Conservation (phyloP, 2,113 vertebrate genomes). For the Etheostoma spectabile region DNA sequence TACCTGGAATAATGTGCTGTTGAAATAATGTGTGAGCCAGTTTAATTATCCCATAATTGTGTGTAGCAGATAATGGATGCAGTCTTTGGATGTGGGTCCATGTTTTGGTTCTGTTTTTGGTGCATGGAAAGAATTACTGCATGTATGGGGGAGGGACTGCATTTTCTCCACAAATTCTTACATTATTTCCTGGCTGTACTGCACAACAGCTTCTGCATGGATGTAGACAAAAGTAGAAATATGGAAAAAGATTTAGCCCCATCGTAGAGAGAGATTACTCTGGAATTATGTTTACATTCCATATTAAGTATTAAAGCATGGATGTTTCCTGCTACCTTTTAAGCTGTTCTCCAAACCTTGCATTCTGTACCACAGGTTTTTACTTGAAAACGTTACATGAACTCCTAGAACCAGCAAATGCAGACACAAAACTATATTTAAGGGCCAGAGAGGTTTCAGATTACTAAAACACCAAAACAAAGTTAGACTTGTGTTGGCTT, state of each 20-base stretch:
- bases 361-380: neutral
- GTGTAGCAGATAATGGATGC: neutral
- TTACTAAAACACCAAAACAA: constrained; percentile 23
- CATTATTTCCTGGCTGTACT: neutral
- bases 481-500: constrained; percentile 33
- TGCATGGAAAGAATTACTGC: neutral
- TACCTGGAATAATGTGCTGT: neutral
- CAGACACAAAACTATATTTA: constrained; percentile 4
- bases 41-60: constrained; percentile 15
- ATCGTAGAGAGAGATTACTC: neutral
- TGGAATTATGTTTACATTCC: neutral
- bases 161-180: neutral
- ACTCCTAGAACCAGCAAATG: constrained; percentile 1
- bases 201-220: neutral
- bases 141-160: neutral
- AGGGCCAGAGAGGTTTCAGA: neutral
- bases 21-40: neutral
- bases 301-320: neutral
- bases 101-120: neutral
- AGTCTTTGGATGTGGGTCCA: neutral
- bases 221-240: neutral
- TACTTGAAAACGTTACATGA: neutral
- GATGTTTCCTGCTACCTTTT: neutral
- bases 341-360: neutral
- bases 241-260: neutral